Base-by-base conservation (phyloP, 1,140 invertebrate species). In the Pseudomyrmex cubaensis region DNA sequence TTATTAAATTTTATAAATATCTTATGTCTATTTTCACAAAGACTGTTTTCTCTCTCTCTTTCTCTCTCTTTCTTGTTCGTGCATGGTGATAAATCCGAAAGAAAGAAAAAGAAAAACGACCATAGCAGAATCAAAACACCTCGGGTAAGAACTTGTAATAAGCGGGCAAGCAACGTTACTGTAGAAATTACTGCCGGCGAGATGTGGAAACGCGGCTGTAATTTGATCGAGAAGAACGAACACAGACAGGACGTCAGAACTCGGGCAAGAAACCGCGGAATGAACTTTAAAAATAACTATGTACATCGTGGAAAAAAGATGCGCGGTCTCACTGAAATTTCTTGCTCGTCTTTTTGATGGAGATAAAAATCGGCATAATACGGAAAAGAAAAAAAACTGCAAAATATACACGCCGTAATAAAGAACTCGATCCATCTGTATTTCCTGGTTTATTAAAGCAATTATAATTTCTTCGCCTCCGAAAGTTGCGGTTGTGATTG, bases 61-160 rank as follows among this genome's bases (percentile, higher is more conserved):
- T 35, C 0, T 35, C 35, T 35, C 3, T 5, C 35, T 35, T 0
- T 4, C 0, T 7, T 7, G 20, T 50, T 5, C 5, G 17, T 7
- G 12, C 35, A 12, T 9, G 48, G 13, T 44, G 17, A 50, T 50
- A n/a, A 67, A 50, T 13, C 20, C 12, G 17, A 67, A 15, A 2
- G 35, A 52, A 52, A 59, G 44, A 35, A 50, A 57, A 61, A 62
- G 54, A 15, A 1, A 10, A 9, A n/a, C 5, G 5, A 35, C 35
- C 35, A 35, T 1, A 82, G 35, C 50, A 25, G 54, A 63, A 75
- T 59, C 25, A 64, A n/a, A 48, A 73, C 35, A 35, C 69, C 70
- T 67, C 54, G 66, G 57, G 83, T 75, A 89, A 87, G 77, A 90
- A 88, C 83, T 80, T 59, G 84, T 90, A 90, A 90, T 90, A 87